Base-by-base conservation (phyloP, 2,888 invertebrate species). In the Pinctada fucata region DNA sequence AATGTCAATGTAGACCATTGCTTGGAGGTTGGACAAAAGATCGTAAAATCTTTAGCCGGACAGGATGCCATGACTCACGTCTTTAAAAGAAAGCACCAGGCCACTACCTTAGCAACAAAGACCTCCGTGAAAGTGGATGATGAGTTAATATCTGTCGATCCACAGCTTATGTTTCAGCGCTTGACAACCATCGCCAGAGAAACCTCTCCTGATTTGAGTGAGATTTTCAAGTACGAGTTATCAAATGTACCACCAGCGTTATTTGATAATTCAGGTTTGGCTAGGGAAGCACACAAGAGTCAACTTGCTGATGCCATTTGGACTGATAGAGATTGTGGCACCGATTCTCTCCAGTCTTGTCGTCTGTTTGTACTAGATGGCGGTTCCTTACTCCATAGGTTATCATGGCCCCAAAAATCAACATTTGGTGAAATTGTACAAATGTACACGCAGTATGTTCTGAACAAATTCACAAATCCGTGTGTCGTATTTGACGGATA, bases 401-500 rank as follows among this genome's bases (percentile, higher is more conserved):
- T 81, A 50, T 69, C 79, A 72, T 81, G 79, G 80, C 49, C 74
- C 51, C 51, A 10, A 16, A 52, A 72, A 58, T 52, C 5, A 52
- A 72, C 72, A 47, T 72, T 52, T 72, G 70, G 70, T 16, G 70
- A 49, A 31, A 70, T 70, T 50, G 6, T 50, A 48, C 10, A 49
- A 70, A 70, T 70, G 70, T 70, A 70, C 50, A 50, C 70, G 51
- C 48, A 50, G 50, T 70, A 70, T 50, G 68, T 45, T 72, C 45
- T 64, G 45, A 45, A 13, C 64, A 72, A 64, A 72, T 72, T 47
- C 3, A 65, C 10, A 47, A 69, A n/a, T 69, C 48, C 10, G 16
- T 58, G 70, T 8, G 66, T 84, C 66, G 83, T 81, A 13, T 88
- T 88, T 81, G 88, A 86, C 82, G 86, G 88, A 3, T 87, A 88